Conservation (phyloP, 2,797 vertebrate genomes). For the Gypaetus barbatus region DNA sequence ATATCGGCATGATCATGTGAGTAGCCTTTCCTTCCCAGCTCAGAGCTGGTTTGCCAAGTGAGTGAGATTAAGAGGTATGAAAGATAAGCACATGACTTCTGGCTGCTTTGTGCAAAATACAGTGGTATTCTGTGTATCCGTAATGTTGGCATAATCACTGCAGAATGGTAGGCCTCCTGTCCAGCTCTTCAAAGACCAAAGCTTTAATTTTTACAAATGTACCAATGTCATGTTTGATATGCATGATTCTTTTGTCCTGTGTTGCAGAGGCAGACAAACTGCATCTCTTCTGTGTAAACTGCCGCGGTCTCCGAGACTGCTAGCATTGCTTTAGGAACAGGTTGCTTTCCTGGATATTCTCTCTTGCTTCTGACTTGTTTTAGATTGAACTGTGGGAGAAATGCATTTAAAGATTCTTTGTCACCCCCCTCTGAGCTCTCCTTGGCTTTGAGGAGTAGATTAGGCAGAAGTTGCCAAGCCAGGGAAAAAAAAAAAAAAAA, state of each 20-base stretch:
- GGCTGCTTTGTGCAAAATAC: background rate
- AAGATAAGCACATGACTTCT: background rate
- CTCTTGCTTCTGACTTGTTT: background rate
- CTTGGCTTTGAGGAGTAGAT: background rate
- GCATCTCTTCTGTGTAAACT: background rate
- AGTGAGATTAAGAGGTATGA: background rate
- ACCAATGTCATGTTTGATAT: rapidly evolving
- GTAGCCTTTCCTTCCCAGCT: background rate
- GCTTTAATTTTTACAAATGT: background rate
- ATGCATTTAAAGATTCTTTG: background rate
- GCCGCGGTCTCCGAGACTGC: background rate
- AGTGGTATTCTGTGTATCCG: rapidly evolving
- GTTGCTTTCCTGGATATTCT: background rate
- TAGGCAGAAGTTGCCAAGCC: background rate
- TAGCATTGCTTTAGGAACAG: background rate
- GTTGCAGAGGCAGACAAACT: background rate
- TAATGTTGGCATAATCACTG: background rate
- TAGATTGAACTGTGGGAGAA: background rate
- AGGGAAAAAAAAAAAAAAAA: too few species aligned
- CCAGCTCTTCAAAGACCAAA: background rate
- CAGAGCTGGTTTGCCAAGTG: background rate
- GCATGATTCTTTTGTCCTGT: background rate
- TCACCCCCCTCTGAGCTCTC: background rate
- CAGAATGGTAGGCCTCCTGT: background rate
- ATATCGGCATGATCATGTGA: conserved; percentile 73